A percentile compares a stretch with the other conserved stretches of the same genome.
Conservation (phyloP, 1,140 invertebrate genomes). For the Drosophila equinoxialis region DNA sequence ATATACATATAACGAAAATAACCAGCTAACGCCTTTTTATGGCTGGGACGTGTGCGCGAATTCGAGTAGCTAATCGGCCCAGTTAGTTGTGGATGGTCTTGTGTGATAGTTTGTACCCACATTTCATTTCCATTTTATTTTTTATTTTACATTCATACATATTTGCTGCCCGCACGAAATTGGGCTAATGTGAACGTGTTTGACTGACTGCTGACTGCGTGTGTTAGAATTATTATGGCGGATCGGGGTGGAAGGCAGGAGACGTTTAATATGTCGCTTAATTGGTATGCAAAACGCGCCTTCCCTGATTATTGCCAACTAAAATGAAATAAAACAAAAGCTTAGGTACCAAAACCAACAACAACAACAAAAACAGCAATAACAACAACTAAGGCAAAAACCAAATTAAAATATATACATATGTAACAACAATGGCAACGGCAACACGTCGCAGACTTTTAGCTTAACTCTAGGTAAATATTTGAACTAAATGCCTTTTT, state of each 20-base stretch:
- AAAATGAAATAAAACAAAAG: constrained; percentile 72
- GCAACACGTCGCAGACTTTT: constrained; percentile 41
- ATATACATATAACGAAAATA: constrained; percentile 10
- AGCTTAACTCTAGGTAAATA: constrained; percentile 50
- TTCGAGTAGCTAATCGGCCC: constrained; percentile 76
- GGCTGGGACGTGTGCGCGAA: constrained; percentile 72
- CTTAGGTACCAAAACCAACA: not conserved
- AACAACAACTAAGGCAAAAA: not conserved
- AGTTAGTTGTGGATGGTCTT: constrained; percentile 35
- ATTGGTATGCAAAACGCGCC: constrained; percentile 69
- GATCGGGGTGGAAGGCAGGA: constrained; percentile 9
- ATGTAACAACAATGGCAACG: constrained; percentile 41
- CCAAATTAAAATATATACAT: constrained; percentile 68
- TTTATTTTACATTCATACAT: constrained; percentile 33
- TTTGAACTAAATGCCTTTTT: constrained; percentile 54
- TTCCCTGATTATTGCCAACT: constrained; percentile 79
- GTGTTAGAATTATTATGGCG: constrained; percentile 72
- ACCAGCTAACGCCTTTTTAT: constrained; percentile 61
- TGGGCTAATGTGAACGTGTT: constrained; percentile 78
- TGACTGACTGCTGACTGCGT: constrained; percentile 49
- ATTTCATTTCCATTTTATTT: constrained; percentile 75
- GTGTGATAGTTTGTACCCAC: constrained; percentile 55
- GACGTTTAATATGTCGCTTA: constrained; percentile 29
- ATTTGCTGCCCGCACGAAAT: constrained; percentile 68
- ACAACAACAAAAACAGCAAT: not conserved